These are phyloP conservation scores for Clusia tigrina DNA, from an alignment of 2,888 invertebrate species.

Conservation along the genomic window DNA sequence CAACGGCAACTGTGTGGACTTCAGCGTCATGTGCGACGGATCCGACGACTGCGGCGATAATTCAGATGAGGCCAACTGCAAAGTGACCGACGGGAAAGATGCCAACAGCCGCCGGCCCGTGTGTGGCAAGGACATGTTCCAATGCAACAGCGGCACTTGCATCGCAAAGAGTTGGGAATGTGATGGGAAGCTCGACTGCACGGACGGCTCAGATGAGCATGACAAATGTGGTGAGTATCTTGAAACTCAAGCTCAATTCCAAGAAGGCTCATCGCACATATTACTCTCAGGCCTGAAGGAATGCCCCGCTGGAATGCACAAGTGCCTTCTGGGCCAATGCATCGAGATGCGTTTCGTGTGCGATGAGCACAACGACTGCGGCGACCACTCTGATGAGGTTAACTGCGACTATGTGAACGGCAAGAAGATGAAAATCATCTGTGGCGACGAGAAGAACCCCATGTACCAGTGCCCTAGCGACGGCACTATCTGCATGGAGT, in stretches of 20 bases:
- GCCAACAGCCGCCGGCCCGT: slow-evolving; percentile 14
- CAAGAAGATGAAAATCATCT: slow-evolving; percentile 56
- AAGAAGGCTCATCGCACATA: no score
- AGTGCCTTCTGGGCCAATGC: slow-evolving; percentile 68
- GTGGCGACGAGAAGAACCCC: slow-evolving; percentile 55
- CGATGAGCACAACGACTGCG: slow-evolving; percentile 69
- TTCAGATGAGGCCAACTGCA: slow-evolving; percentile 68
- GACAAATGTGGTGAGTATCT: slow-evolving; percentile 66
- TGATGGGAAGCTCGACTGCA: slow-evolving; percentile 78
- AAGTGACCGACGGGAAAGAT: slow-evolving; percentile 33
- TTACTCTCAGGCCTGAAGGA: slow-evolving; percentile 39
- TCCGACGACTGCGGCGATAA: slow-evolving; percentile 68
- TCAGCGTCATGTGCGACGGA: slow-evolving; percentile 67
- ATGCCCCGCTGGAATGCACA: slow-evolving; percentile 54
- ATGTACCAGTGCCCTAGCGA: slow-evolving; percentile 59
- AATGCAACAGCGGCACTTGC: slow-evolving; percentile 75
- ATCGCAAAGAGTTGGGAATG: slow-evolving; percentile 75
- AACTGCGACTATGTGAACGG: slow-evolving; percentile 58
- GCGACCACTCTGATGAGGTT: slow-evolving; percentile 68
- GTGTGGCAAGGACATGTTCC: slow-evolving; percentile 67
- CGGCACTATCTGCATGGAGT: slow-evolving; percentile 51
- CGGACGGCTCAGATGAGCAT: slow-evolving; percentile 78
- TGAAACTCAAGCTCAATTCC: slow-evolving; percentile 45
- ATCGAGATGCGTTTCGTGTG: slow-evolving; percentile 68
- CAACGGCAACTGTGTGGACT: slow-evolving; percentile 66